Base-by-base conservation (phyloP, 92 coral and sea anemone species). In the Epizoanthus stellaris region DNA sequence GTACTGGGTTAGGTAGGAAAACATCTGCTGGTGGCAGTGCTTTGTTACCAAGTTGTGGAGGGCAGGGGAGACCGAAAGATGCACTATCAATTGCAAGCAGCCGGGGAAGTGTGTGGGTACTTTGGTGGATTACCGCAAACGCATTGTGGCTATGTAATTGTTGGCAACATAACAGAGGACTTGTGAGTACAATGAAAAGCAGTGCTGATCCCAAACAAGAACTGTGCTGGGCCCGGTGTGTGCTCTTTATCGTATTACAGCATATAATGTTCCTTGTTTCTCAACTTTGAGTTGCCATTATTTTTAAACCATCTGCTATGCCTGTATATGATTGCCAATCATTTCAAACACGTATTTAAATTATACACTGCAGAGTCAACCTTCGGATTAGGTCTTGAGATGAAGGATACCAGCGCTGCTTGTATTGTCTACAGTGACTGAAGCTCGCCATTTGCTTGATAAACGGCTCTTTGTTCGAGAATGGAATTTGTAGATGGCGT, bases 211-310 rank as follows among this genome's bases (percentile, higher is more conserved):
- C 5, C 21, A 34, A 36, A n/a, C 49, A 43, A 68, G 52, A 7
- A 34, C 6, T 0, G 12, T 68, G 47, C 49, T 34, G n/a, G n/a
- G 9, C 70, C 57, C 67, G 83, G 83, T 62, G 83, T 59, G 82
- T 76, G 68, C 69, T 59, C 25, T 79, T 64, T 79, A 62, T 79
- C 83, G 83, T 79, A 64, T 79, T 79, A 79, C 83, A 63, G 5
- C 58, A 39, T 63, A 20, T 79, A 79, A 64, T 39, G 83, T 47
- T 62, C 61, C 11, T 79, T 79, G 83, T 79, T 79, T 23, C 53
- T 7, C 17, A 52, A 52, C 3, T 52, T 52, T 52, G 56, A 52
- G 56, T 9, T 52, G 36, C 56, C 56, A 9, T 52, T 52, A 52
- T 52, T 52, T 52, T 52, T 52, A 52, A 52, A 52, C 56, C 56